phyloP scores from a whole-genome alignment of 1,140 invertebrate species.

The Araneus ventricosus region DNA sequence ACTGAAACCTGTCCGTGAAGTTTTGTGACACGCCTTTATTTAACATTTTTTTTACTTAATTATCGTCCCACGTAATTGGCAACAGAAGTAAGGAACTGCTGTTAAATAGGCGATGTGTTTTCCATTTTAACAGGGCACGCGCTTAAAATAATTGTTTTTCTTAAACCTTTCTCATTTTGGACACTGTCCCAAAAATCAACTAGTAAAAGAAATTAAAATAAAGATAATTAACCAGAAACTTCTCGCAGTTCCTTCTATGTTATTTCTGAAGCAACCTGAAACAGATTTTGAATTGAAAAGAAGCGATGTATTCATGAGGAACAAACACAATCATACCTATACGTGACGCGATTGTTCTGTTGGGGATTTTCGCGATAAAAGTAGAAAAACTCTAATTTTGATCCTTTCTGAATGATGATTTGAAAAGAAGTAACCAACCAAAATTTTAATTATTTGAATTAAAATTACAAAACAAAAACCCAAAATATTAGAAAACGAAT shows the following conservation, averaged over 20 bases:
- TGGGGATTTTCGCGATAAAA: too few relatives aligned
- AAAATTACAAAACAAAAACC: too few relatives aligned
- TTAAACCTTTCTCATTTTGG: not conserved
- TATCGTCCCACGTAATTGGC: conserved; percentile 11
- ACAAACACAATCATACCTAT: not conserved
- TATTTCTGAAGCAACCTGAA: not conserved
- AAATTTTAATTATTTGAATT: too few relatives aligned
- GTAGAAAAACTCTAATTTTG: too few relatives aligned
- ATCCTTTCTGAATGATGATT: too few relatives aligned
- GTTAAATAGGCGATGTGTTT: not conserved
- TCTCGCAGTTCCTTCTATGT: not conserved
- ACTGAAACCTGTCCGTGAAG: not conserved
- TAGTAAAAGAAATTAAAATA: not conserved
- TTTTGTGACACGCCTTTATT: not conserved
- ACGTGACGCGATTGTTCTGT: not conserved
- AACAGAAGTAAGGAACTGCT: not conserved
- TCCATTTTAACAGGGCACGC: not conserved
- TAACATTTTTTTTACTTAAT: not conserved
- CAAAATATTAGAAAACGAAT: too few relatives aligned
- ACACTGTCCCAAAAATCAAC: not conserved
- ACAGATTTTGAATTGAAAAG: not conserved
- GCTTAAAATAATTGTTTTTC: conserved; percentile 4
- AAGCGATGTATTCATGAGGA: not conserved
- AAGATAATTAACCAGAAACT: not conserved
- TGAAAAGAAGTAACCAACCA: too few relatives aligned